Percentiles rank a stretch among this genome's conserved stretches.
Evolutionary conservation across 2,888 invertebrate genomes (phyloP).

Genomic region (Heliconius hortense): DNA sequence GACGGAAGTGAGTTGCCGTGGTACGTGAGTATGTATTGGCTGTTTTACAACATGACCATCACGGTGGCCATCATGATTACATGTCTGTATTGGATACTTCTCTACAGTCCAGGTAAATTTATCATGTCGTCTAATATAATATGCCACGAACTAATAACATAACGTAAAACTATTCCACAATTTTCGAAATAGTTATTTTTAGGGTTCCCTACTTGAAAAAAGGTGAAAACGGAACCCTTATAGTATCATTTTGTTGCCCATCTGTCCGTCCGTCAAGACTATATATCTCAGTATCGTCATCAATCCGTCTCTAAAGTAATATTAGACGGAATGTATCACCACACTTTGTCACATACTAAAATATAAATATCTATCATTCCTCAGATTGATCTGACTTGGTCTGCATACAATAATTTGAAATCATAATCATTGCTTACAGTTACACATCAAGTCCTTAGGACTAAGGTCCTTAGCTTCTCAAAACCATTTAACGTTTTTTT

Average conservation of each 20-base stretch:
- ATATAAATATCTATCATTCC: too few species aligned
- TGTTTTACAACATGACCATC: conserved; percentile 63
- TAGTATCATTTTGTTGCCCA: too few species aligned
- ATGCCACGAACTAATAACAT: neutral
- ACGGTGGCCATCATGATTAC: conserved; percentile 68
- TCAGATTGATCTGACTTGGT: too few species aligned
- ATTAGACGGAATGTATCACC: too few species aligned
- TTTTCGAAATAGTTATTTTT: neutral
- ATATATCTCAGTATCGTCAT: too few species aligned
- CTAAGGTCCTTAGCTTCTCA: neutral
- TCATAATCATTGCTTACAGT: too few species aligned
- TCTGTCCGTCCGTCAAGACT: too few species aligned
- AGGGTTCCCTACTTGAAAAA: neutral
- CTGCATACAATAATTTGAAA: too few species aligned
- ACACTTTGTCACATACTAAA: too few species aligned
- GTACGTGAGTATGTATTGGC: conserved; percentile 71
- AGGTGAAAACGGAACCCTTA: too few species aligned
- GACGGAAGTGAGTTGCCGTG: conserved; percentile 59
- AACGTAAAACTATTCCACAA: neutral
- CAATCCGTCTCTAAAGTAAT: too few species aligned
- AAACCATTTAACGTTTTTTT: too few species aligned
- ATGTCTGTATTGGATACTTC: conserved; percentile 70
- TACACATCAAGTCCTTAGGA: neutral
- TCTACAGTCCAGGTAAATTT: conserved; percentile 64
- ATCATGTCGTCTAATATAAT: neutral